Evolutionary conservation across 2,113 vertebrate genomes (phyloP).

Genomic region (Syngnathoides biaculeatus): DNA sequence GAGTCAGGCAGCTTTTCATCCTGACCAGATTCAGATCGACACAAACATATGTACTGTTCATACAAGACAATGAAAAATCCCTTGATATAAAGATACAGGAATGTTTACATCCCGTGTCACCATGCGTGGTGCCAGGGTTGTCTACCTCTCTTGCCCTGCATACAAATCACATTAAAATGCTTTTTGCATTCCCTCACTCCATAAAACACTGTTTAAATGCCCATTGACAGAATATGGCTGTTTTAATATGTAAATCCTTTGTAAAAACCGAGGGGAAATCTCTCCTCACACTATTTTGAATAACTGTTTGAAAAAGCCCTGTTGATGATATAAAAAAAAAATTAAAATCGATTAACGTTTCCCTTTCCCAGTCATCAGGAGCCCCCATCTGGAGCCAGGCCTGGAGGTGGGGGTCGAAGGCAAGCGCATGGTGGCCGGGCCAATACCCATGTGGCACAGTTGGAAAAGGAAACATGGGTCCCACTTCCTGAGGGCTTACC

Average conservation of each 20-base stretch:
- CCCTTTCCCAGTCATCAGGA: no score
- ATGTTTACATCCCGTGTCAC: conserved; percentile 12
- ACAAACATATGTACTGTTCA: conserved; percentile 15
- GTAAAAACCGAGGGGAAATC: neutral
- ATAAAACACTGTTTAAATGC: neutral
- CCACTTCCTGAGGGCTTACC: no score
- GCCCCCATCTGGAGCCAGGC: no score
- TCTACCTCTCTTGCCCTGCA: conserved; percentile 9
- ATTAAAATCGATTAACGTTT: no score
- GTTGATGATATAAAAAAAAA: no score
- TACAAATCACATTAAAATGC: neutral
- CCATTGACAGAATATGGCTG: neutral
- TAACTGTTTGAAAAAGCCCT: no score
- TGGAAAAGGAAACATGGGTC: no score
- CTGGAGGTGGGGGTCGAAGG: no score
- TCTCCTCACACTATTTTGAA: neutral
- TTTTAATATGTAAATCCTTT: neutral
- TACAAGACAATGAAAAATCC: conserved; percentile 11
- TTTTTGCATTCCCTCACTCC: no score
- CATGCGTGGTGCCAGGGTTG: conserved; percentile 3
- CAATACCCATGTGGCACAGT: no score
- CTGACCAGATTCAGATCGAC: conserved; percentile 39
- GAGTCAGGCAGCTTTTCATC: conserved; percentile 45
- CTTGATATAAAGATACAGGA: conserved; percentile 8
- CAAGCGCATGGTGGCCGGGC: no score